Base-by-base conservation (phyloP, 2,888 invertebrate species). In the Eledone cirrhosa region DNA sequence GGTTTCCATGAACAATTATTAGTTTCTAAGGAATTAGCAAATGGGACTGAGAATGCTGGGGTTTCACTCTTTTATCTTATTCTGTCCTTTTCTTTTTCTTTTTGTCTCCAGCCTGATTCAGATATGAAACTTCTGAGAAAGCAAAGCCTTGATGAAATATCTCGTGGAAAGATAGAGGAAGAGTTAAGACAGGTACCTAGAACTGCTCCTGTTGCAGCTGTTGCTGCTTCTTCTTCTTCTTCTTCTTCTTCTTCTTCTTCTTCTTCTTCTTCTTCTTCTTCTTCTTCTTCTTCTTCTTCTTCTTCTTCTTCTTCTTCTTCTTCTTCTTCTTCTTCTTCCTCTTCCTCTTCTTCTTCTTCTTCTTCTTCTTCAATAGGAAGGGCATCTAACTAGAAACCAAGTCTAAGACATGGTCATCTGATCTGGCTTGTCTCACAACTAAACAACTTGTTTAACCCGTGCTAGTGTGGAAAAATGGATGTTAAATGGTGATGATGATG, bases 161-260 rank as follows among this genome's bases (percentile, higher is more conserved):
- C 84, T 27, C 82, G 88, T 24, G 83, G 89, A 77, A 85, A 86
- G 80, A 80, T 88, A 41, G 88, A 88, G 74, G 86, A 87, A 72
- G 90, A 90, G 81, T 81, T 90, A 33, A 86, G 83, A 76, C 85
- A 88, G 86, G 88, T 87, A 13, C 48, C 63, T 8, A 4, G 16
- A n/a, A n/a, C 27, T 53, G 11, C 1, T 63, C 63, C 7, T 63
- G 11, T 63, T 19, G 1, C 63, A 11, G 24, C 13, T 22, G 5
- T 11, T 3, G 19, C 4, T 4, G 19, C 53, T 53, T 53, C 53
- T n/a, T 53, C 53, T 53, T n/a, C 53, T 53, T 4, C n/a, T 1
- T 5, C 5, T 53, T n/a, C 4, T 53, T n/a, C 5, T 53, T 4
- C 53, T n/a, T 53, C 53, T 53, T n/a, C 19, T 4, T n/a, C 53